These are phyloP conservation scores for Bagarius yarrelli DNA, from an alignment of 2,113 vertebrate genomes.

Conservation along the genomic window DNA sequence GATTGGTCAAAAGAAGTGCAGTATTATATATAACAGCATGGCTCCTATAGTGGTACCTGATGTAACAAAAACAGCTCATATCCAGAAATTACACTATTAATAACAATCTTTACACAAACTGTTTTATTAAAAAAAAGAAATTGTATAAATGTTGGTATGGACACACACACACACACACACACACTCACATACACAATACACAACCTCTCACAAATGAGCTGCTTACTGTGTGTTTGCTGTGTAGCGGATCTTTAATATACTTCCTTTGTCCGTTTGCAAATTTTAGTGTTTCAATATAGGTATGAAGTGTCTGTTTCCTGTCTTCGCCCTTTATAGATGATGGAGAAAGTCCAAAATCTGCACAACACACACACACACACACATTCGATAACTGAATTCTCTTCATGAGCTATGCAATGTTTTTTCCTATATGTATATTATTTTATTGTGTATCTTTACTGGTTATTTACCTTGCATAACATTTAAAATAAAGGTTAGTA, in stretches of 20 bases:
- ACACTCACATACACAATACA: neutral
- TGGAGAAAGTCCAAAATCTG: slow-evolving; percentile 14
- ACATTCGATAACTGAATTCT: neutral
- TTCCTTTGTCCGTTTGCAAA: slow-evolving; percentile 24
- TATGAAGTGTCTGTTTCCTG: slow-evolving; percentile 3
- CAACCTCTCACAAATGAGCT: neutral
- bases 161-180: neutral
- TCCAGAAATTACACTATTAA: neutral
- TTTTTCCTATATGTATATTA: neutral
- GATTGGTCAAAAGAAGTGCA: neutral
- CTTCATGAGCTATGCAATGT: neutral
- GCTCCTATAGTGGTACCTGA: neutral
- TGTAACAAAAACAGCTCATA: neutral
- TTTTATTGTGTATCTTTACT: neutral
- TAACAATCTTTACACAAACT: too few relatives aligned
- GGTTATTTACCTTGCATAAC: slow-evolving; percentile 24
- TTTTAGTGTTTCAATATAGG: slow-evolving; percentile 14
- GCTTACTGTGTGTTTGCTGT: neutral
- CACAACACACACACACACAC: slow-evolving; percentile 15
- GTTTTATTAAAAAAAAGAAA: too few relatives aligned
- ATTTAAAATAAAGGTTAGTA: slow-evolving; percentile 83
- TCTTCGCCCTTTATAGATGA: neutral
- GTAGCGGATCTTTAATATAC: neutral
- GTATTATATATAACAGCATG: neutral
- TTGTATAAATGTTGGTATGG: too few relatives aligned